Percentiles rank a stretch among this genome's conserved stretches.
Conservation (phyloP, 2,113 vertebrate genomes). For the Ornithorhynchus anatinus region DNA sequence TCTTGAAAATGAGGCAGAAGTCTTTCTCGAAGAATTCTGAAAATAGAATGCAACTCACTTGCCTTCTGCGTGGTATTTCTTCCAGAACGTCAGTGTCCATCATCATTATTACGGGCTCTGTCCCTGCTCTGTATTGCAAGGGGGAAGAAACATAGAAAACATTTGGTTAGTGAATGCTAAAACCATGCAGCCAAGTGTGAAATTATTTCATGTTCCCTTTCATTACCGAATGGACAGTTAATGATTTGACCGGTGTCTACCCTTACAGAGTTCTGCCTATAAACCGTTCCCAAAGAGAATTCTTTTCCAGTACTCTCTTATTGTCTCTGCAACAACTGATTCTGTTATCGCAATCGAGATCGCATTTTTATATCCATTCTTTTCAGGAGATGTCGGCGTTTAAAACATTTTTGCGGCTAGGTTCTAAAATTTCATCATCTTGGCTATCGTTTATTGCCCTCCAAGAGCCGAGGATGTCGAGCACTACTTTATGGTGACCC, state of each 20-base stretch:
- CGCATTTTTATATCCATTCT: background rate
- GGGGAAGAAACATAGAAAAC: background rate
- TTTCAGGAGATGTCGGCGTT: no score
- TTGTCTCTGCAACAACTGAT: background rate
- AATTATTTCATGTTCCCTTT: background rate
- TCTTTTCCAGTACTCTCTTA: background rate
- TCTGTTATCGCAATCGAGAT: background rate
- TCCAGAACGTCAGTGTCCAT: background rate
- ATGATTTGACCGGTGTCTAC: background rate
- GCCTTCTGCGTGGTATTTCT: no score
- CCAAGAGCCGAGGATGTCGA: no score
- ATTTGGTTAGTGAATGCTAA: background rate
- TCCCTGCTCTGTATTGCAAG: fast-evolving
- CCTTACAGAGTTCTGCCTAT: background rate
- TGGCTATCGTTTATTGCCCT: no score
- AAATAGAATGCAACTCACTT: fast-evolving
- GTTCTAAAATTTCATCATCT: no score
- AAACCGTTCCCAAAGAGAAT: background rate
- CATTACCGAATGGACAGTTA: background rate
- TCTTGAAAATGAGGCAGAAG: background rate
- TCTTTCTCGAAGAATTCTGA: background rate
- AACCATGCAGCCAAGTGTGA: background rate
- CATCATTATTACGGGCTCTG: fast-evolving
- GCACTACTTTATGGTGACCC: no score
- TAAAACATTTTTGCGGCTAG: no score